Percentiles rank a stretch among this genome's conserved stretches.
Conservation (phyloP, 2,888 invertebrate species). For the Cephalotes varians region DNA sequence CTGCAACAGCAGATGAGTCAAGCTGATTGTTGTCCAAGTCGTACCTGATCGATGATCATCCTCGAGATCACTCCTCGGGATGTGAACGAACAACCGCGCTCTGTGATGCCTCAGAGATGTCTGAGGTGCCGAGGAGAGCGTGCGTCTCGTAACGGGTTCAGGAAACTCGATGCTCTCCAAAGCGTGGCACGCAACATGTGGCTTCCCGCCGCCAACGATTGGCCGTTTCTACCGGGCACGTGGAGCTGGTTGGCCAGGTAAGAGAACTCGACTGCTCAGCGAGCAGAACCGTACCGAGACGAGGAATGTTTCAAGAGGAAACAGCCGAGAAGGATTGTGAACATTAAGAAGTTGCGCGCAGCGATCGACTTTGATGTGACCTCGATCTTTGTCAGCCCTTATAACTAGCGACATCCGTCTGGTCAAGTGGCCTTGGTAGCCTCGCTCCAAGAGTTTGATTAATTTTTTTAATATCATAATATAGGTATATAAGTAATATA, state of each 20-base stretch:
- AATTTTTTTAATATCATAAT: not conserved
- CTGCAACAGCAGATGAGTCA: not conserved
- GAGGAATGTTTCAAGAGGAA: slow-evolving; percentile 57
- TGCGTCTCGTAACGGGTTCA: slow-evolving; percentile 70
- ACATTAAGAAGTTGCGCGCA: slow-evolving; percentile 17
- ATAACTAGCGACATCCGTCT: slow-evolving; percentile 40
- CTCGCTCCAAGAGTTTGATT: not conserved
- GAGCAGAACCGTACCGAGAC: slow-evolving; percentile 65
- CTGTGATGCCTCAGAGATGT: slow-evolving; percentile 10
- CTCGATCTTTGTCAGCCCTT: slow-evolving; percentile 57
- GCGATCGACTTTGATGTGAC: slow-evolving; percentile 55
- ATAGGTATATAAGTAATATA: not conserved
- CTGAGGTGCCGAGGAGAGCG: slow-evolving; percentile 33
- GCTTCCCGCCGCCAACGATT: slow-evolving; percentile 71
- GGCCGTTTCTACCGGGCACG: slow-evolving; percentile 78
- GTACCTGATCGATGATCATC: slow-evolving; percentile 70
- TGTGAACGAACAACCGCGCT: slow-evolving; percentile 39
- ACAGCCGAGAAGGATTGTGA: slow-evolving; percentile 43
- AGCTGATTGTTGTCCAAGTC: slow-evolving; percentile 26
- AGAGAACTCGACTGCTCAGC: slow-evolving; percentile 58
- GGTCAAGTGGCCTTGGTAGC: slow-evolving; percentile 9
- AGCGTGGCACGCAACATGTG: slow-evolving; percentile 65
- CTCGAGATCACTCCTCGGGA: slow-evolving; percentile 39
- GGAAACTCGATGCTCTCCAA: slow-evolving; percentile 78
- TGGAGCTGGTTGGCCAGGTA: slow-evolving; percentile 74